These are phyloP conservation scores for Erythrocercus mccallii DNA, from an alignment of 2,113 vertebrate species.

Conservation along the genomic window DNA sequence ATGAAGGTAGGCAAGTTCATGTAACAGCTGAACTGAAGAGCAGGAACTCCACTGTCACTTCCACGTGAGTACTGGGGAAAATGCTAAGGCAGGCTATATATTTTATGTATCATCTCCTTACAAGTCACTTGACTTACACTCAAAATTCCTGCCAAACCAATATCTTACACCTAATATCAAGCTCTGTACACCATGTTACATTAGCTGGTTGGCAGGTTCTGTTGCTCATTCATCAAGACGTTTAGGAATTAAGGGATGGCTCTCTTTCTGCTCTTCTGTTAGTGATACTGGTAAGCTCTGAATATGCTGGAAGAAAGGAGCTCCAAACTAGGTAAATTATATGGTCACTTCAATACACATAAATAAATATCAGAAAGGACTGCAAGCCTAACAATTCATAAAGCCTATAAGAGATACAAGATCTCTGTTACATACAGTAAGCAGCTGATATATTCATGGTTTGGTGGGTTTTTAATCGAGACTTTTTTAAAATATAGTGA, in stretches of 20 bases:
- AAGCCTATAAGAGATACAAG: neutral
- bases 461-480: neutral
- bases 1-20: neutral
- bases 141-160: neutral
- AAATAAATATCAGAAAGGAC: neutral
- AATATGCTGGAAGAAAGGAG: neutral
- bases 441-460: neutral
- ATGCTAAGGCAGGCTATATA: neutral
- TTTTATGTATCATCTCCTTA: neutral
- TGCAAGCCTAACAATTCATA: neutral
- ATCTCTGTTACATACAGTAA: neutral
- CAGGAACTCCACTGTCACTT: neutral
- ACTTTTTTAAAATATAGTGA: neutral
- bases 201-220: neutral
- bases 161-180: neutral
- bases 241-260: neutral
- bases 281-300: neutral
- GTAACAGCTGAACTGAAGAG: neutral
- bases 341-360: rapidly evolving
- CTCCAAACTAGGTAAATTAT: neutral
- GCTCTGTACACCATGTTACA: neutral
- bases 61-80: neutral
- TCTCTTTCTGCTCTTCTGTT: neutral
- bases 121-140: neutral
- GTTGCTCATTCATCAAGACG: neutral